Evolutionary conservation across 2,888 invertebrate species (phyloP), one percentile per base, ranked within the genome.

Genomic region (Lapara coniferarum): DNA sequence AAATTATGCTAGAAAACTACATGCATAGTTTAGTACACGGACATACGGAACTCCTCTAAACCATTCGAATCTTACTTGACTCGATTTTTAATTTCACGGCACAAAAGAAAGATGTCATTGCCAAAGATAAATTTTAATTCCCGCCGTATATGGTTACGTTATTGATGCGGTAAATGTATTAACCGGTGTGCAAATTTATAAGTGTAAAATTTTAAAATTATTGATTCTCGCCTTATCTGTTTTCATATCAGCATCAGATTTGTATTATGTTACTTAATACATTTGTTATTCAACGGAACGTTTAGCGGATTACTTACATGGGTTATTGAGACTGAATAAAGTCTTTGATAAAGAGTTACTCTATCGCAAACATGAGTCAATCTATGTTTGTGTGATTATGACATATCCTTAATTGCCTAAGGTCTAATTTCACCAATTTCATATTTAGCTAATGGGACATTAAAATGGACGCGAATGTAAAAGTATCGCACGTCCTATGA

Each of bases 61-160:
- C 12, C 3, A 19, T 7, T 25, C 2, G 16, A 44, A 0, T 7
- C 63, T 12, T 12, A 6, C 63, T 6, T 46, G 63, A n/a, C 19
- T 6, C 12, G n/a, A 7, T 12, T 46, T 63, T 63, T 49, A 49
- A 59, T 63, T 46, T 63, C 63, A 63, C 63, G 63, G 63, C 63
- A 46, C 63, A 63, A 63, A 63, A 49, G 59, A 44, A 59, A 59
- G 59, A 59, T 59, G 59, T 59, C 59, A 59, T 12, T 59, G 59
- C 59, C 59, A 63, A 46, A 63, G 46, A 63, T 63, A 63, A 63
- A 63, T 63, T 63, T 19, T 13, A 63, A 63, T 57, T 30, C 63
- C 49, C 49, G 5, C 46, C 19, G 63, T 46, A 63, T 63, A 63
- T 63, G 49, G 63, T 63, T 63, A 63, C 63, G 49, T 63, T 57